These are phyloP conservation scores for Paraescarpia echinospica DNA, from an alignment of 1,140 invertebrate species.

Conservation along the genomic window DNA sequence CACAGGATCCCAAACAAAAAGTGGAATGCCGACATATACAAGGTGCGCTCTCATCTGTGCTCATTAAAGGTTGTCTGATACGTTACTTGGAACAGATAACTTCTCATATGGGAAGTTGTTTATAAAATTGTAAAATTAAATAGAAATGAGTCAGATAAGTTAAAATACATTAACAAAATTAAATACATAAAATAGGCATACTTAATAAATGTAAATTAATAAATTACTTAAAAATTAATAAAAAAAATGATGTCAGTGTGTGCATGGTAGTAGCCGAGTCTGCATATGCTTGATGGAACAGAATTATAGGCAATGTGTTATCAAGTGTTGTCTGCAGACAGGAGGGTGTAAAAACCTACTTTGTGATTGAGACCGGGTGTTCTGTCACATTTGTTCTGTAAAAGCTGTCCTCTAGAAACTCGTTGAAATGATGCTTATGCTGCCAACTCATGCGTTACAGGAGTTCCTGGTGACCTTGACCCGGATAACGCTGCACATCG, in stretches of 20 bases:
- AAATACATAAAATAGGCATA: too few species aligned
- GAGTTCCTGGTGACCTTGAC: slow-evolving; percentile 80
- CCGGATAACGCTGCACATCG: slow-evolving; percentile 81
- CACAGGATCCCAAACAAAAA: slow-evolving; percentile 68
- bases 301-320: not conserved
- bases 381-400: not conserved
- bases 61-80: not conserved
- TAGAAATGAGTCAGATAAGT: too few species aligned
- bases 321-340: not conserved
- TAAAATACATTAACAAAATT: not conserved
- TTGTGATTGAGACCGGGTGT: not conserved
- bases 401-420: not conserved
- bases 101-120: too few species aligned
- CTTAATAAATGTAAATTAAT: too few species aligned
- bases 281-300: not conserved
- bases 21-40: slow-evolving; percentile 75
- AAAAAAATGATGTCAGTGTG: too few species aligned
- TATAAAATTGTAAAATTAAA: too few species aligned
- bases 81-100: too few species aligned
- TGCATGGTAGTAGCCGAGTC: too few species aligned
- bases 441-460: slow-evolving; percentile 54
- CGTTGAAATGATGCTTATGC: not conserved
- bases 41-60: slow-evolving; percentile 50
- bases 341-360: not conserved
- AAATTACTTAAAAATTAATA: too few species aligned